phyloP scores from a whole-genome alignment of 2,888 invertebrate species.

The Lasioglossum marginatum region DNA sequence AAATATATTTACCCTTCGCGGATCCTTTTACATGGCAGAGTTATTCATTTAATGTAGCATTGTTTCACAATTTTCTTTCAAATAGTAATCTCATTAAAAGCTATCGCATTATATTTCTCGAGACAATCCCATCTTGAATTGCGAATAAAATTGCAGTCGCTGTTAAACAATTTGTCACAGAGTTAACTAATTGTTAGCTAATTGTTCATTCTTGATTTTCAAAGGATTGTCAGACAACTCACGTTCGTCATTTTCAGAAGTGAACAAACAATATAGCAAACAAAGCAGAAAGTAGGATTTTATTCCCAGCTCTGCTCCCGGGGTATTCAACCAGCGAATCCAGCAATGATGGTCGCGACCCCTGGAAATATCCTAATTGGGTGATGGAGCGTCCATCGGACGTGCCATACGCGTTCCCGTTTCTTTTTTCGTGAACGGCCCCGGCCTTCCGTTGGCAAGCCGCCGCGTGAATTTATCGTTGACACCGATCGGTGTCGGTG shows the following conservation, averaged over 20 bases:
- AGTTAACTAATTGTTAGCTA: too few relatives aligned
- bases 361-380: neutral
- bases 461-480: slow-evolving; percentile 22
- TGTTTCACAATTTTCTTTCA: neutral
- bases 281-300: neutral
- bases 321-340: neutral
- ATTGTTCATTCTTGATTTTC: neutral
- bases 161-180: neutral
- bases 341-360: neutral
- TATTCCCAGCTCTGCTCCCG: neutral
- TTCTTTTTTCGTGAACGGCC: neutral
- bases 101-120: neutral
- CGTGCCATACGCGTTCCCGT: neutral
- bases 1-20: neutral
- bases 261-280: neutral
- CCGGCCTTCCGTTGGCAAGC: neutral
- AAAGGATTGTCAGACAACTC: neutral
- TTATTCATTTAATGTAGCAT: too few relatives aligned
- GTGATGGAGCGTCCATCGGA: neutral
- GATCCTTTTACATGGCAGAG: too few relatives aligned
- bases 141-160: neutral
- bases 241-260: neutral
- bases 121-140: neutral
- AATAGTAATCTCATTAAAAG: neutral
- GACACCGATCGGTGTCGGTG: slow-evolving; percentile 21